Base-by-base conservation (phyloP, 2,888 invertebrate species). In the Thyatira batis region DNA sequence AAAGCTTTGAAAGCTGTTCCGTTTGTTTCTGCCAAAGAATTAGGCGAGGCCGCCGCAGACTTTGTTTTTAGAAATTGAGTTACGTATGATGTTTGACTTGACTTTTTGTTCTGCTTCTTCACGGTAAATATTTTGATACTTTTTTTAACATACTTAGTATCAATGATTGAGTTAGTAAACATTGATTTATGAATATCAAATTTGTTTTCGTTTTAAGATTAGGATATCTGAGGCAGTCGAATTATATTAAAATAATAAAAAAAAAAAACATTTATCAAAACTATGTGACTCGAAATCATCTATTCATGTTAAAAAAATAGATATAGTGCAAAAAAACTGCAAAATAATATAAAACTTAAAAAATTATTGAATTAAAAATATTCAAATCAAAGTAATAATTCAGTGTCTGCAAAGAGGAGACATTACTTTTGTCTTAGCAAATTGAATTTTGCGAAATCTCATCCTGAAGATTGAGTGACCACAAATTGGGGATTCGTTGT, bases 401-500 rank as follows among this genome's bases (percentile, higher is more conserved):
- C 72, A 67, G 62, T 66, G 69, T 69, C 70, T 73, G 68, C 65
- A 73, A 66, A 71, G 74, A 64, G 66, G 66, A 80, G 76, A 82
- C 80, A 80, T 84, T 82, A 82, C 82, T 87, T 85, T 84, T 83
- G 82, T 84, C 83, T 89, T 85, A 84, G 82, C 82, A 90, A 90
- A 91, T 89, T 89, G 88, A 89, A 90, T 89, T 89, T 80, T 77
- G 70, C 78, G 73, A 79, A 82, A 82, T 84, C 80, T 82, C 73
- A 71, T 65, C 60, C 63, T 63, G 73, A 84, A 87, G 88, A 89
- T 88, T 85, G 89, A 90, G 86, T 89, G 88, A 91, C 90, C 90
- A 83, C 91, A 91, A 87, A 90, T 89, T 88, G 84, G 87, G 84
- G 85, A 85, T 88, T 82, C 85, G 84, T 86, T 87, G 90, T 89